Conservation (phyloP, 2,113 vertebrate species). For the Hemicordylus capensis region DNA sequence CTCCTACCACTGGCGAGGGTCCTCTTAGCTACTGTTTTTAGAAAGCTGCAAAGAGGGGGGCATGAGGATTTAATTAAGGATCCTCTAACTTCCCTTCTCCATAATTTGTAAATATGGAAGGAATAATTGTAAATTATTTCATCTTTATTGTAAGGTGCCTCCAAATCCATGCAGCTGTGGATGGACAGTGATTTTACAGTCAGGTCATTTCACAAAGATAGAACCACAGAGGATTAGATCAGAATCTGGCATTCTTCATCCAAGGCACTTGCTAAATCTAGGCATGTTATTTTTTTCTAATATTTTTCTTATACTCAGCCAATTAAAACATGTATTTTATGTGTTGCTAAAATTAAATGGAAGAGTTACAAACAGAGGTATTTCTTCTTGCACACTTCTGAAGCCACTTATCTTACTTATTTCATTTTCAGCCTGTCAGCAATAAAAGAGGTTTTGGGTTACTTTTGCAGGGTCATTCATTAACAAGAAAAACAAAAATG, state of each 20-base stretch:
- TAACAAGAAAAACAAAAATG: constrained; percentile 38
- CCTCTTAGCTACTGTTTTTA: no score
- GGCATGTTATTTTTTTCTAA: background rate
- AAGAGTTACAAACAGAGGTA: background rate
- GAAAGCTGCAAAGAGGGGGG: no score
- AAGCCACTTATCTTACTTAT: background rate
- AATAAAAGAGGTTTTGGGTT: constrained; percentile 42
- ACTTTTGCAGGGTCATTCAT: constrained; percentile 44
- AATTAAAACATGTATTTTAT: background rate
- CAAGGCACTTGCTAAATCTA: background rate
- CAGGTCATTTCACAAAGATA: background rate
- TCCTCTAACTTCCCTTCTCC: no score
- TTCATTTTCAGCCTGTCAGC: background rate
- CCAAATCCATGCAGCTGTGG: background rate
- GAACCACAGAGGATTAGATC: background rate
- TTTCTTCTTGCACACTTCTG: background rate
- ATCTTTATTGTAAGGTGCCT: background rate
- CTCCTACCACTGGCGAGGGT: no score
- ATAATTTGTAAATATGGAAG: no score
- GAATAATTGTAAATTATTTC: background rate
- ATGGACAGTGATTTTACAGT: background rate
- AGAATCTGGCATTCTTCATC: background rate
- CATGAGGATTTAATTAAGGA: no score
- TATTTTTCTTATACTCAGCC: background rate
- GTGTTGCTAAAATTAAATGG: background rate